Evolutionary conservation across 2,113 vertebrate genomes (phyloP).

Genomic region (Phyllostomus discolor): DNA sequence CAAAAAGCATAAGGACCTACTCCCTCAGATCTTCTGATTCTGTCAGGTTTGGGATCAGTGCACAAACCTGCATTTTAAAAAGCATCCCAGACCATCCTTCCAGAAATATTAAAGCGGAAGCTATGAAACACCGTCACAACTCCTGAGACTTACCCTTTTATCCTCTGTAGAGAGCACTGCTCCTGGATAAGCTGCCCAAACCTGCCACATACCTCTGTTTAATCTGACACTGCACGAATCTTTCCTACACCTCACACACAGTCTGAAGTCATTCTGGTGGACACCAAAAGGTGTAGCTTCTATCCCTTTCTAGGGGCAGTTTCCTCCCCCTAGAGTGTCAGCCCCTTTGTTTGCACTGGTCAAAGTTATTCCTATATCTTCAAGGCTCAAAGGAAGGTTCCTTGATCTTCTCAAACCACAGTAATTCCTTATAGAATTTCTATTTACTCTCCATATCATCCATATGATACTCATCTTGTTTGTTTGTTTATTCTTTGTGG

Average conservation of each 20-base stretch:
- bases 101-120: neutral
- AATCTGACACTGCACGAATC: accelerated
- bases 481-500: neutral
- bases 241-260: neutral
- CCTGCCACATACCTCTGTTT: accelerated
- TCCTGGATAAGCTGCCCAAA: too few species aligned
- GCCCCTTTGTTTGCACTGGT: neutral
- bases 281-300: neutral
- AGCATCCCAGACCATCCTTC: neutral
- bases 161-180: neutral
- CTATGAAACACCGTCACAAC: neutral
- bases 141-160: neutral
- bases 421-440: neutral
- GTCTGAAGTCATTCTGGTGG: neutral
- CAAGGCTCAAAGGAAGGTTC: neutral
- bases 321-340: neutral
- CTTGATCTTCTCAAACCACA: neutral
- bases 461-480: neutral
- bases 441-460: neutral
- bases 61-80: neutral
- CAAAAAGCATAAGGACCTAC: neutral
- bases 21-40: neutral
- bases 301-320: neutral
- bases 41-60: neutral
- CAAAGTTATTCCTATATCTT: neutral